Base-by-base conservation (phyloP, 2,888 invertebrate species). In the Cataglyphis albicans region DNA sequence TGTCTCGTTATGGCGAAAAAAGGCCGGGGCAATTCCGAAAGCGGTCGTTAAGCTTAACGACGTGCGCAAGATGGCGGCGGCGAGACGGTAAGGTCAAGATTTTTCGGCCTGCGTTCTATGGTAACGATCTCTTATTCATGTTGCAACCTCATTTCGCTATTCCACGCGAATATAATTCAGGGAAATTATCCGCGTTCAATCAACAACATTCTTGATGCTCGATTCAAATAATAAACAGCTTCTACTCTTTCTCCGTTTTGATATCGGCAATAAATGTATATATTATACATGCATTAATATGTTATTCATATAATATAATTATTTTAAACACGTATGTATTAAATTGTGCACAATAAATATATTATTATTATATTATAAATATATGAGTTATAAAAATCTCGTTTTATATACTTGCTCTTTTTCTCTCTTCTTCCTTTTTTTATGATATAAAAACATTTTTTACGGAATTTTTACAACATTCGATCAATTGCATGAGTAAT, bases 31-130 rank as follows among this genome's bases (percentile, higher is more conserved):
- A 91, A 93, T 93, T 89, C 85, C 85, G 89, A 92, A 93, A 92
- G 89, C 87, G 86, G 87, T 90, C 92, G 91, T 92, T 93, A 92
- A 92, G 88, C 86, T 91, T 92, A 91, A 92, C 86, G 84, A 78
- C 80, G 81, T 29, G 80, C 81, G 76, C 89, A 89, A 90, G 84
- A 89, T 84, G 87, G 35, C 78, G 84, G n/a, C 64, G 59, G 38
- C 70, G 74, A 74, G 85, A 63, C 84, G 82, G 87, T 89, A 91
- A 92, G 91, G 92, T 93, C 90, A 91, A 91, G 91, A 91, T 90
- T 91, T 92, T 87, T 76, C 73, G 78, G 82, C 70, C 55, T 63
- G 67, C 52, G 65, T 84, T 82, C 74, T 76, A 59, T 68, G 65
- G 82, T 74, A 70, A 74, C 85, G 75, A 84, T 84, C 80, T 68